Evolutionary conservation across 2,888 invertebrate species (phyloP), one percentile per base, ranked within the genome.

Genomic region (Teinopalpus imperialis): DNA sequence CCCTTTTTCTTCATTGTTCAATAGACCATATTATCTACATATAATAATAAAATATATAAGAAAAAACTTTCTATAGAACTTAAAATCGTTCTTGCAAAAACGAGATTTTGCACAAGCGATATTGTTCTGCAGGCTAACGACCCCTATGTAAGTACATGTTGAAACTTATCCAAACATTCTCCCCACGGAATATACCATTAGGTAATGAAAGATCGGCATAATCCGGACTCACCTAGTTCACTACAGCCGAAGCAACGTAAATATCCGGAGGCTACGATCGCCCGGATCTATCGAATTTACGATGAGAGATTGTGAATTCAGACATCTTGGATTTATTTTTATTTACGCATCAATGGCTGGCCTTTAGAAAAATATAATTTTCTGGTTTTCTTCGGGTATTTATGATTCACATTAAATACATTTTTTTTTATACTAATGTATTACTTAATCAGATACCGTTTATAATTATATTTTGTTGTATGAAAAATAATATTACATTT

Each of bases 161-260:
- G 4, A 42, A 42, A 61, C 45, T 50, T 53, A 59, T 58, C 59
- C 52, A 50, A 48, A 53, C 44, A 41, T 50, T 53, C 52, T 53
- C 66, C 66, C 56, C 54, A 48, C 45, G 39, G 27, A 37, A 43
- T 36, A 43, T 47, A 35, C 74, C 68, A 73, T 72, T 81, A 78
- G 65, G 65, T 79, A 81, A 81, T 81, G 77, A 80, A 77, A 66
- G 71, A 74, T 78, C 68, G 68, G 53, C 57, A 66, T 81, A 81
- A 81, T 81, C 79, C 79, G 49, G 48, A 53, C 52, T 61, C 59
- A 54, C 56, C 63, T 54, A 60, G 57, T 61, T 62, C 64, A 61
- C 59, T 59, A 40, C 43, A 27, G 39, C 40, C 65, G 57, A 52
- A 53, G 60, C 55, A 69, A 57, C 56, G 75, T 66, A 79, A 81